Conservation (phyloP, 2,113 vertebrate species). For the Amphiprion ocellaris region DNA sequence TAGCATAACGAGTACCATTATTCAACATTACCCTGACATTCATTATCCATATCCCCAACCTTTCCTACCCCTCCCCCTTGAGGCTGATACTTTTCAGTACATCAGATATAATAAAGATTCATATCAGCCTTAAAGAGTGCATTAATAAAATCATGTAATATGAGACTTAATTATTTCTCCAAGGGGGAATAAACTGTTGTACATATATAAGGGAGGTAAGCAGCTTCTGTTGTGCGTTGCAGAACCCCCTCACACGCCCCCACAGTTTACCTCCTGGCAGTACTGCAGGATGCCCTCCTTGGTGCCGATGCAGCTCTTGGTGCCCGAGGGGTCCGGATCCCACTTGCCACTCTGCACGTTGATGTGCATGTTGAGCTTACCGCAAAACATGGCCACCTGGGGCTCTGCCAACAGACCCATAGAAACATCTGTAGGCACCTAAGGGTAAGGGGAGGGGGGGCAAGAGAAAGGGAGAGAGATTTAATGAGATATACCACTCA, state of each 20-base stretch:
- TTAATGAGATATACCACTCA: slow-evolving; percentile 49
- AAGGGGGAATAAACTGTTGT: no score
- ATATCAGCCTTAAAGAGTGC: not conserved
- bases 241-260: not conserved
- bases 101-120: slow-evolving; percentile 15
- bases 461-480: slow-evolving; percentile 4
- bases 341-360: slow-evolving; percentile 97
- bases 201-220: no score
- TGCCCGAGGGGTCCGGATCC: slow-evolving; percentile 92
- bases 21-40: no score
- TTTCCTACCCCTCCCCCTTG: not conserved
- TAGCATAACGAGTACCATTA: no score
- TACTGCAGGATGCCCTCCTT: slow-evolving; percentile 98
- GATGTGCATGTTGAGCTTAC: slow-evolving; percentile 98
- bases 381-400: slow-evolving; percentile 98
- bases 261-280: slow-evolving; percentile 92
- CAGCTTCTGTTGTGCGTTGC: no score
- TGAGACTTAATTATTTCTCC: no score
- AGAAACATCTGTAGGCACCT: slow-evolving; percentile 95
- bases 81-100: not conserved
- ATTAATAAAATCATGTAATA: no score
- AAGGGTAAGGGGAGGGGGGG: not conserved
- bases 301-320: slow-evolving; percentile 92
- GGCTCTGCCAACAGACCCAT: slow-evolving; percentile 95
- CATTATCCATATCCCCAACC: no score